A percentile compares a stretch with the other conserved stretches of the same genome.
Evolutionary conservation across 1,140 invertebrate species (phyloP).

Genomic region (Hyposmocoma kahamanoa): DNA sequence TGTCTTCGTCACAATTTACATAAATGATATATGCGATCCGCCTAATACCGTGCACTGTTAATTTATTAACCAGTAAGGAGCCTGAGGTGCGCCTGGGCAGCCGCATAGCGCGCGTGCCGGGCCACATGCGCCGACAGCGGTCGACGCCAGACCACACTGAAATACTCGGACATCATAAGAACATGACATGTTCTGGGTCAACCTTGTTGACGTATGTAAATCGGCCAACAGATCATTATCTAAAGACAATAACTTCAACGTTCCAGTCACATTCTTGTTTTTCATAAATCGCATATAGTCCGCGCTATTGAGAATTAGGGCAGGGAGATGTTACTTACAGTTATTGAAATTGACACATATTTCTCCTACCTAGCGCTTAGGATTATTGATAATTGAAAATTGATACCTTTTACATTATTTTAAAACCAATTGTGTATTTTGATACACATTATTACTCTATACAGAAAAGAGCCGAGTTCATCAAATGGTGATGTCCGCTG

Average conservation of each 20-base stretch:
- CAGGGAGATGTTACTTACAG: no score
- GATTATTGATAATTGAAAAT: no score
- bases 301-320: no score
- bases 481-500: not conserved
- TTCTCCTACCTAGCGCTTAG: no score
- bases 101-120: conserved; percentile 65
- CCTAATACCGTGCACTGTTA: conserved; percentile 62
- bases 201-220: conserved; percentile 60
- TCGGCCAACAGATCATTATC: conserved; percentile 46
- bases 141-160: conserved; percentile 55
- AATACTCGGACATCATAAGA: conserved; percentile 27
- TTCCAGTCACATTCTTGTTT: no score
- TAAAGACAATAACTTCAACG: conserved; percentile 10
- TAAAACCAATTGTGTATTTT: no score
- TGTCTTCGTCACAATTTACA: conserved; percentile 73
- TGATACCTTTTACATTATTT: no score
- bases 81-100: conserved; percentile 30
- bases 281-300: no score
- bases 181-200: conserved; percentile 35
- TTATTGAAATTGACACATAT: no score
- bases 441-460: no score
- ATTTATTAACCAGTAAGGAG: conserved; percentile 62
- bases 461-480: no score
- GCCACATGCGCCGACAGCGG: conserved; percentile 50
- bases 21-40: conserved; percentile 72